A percentile compares a stretch with the other conserved stretches of the same genome.
Conservation (phyloP, 2,113 vertebrate species). For the Varanus salvator region DNA sequence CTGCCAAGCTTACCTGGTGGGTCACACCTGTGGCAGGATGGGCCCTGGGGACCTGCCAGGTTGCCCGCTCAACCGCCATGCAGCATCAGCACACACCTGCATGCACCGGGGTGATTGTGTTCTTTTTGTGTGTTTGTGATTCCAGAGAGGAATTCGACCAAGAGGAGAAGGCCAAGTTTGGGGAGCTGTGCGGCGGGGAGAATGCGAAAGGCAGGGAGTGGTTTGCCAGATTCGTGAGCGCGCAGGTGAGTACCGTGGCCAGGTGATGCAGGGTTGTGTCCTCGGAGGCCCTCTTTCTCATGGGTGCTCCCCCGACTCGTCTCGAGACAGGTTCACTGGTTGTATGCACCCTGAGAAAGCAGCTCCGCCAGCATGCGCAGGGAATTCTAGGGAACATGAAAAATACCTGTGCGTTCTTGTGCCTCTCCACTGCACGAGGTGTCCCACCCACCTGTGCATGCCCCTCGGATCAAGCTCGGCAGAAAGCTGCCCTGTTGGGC, state of each 20-base stretch:
- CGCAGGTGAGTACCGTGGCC: constrained; percentile 82
- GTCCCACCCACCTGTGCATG: not conserved
- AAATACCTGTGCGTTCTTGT: not conserved
- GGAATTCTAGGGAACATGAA: not conserved
- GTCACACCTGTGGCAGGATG: not conserved
- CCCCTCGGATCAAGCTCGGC: not conserved
- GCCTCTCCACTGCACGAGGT: not conserved
- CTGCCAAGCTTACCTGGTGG: not conserved
- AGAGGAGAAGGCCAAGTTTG: constrained; percentile 94
- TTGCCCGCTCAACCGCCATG: not conserved
- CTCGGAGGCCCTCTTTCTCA: not conserved
- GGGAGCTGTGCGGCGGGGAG: constrained; percentile 90
- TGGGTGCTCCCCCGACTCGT: not conserved
- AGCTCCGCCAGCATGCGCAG: not conserved
- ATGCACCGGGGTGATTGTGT: not conserved
- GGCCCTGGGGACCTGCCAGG: not conserved
- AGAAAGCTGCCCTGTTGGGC: no score
- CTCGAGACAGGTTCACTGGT: no score
- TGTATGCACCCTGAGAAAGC: not conserved
- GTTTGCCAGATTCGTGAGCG: constrained; percentile 93
- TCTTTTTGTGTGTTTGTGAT: not conserved
- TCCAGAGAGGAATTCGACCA: constrained; percentile 92
- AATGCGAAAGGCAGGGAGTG: constrained; percentile 93
- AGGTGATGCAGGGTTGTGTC: no score
- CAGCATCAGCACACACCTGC: not conserved